phyloP scores from a whole-genome alignment of 1,140 invertebrate species.

The Brachionus rubens region DNA sequence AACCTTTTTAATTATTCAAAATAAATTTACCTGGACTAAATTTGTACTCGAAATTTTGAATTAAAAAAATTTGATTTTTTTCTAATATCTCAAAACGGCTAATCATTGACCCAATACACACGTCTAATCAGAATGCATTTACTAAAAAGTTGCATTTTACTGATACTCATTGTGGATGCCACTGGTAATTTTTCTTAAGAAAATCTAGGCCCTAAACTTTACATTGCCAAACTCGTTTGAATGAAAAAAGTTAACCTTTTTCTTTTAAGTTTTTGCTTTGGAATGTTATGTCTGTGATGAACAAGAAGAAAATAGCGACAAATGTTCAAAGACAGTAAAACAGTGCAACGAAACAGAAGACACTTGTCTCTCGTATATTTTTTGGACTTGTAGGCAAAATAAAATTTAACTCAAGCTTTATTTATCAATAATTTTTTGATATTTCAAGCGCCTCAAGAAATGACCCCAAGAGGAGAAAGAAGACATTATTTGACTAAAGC shows the following conservation, averaged over 20 bases:
- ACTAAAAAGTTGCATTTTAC: background rate
- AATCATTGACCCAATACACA: too few relatives aligned
- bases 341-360: conserved; percentile 82
- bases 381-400: conserved; percentile 52
- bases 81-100: background rate
- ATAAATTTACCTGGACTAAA: conserved; percentile 21
- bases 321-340: conserved; percentile 85
- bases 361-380: conserved; percentile 66
- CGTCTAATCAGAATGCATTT: background rate
- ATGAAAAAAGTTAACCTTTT: background rate
- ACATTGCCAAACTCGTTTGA: too few relatives aligned
- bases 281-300: conserved; percentile 91
- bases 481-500: conserved; percentile 89
- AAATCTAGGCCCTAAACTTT: too few relatives aligned
- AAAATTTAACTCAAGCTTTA: background rate
- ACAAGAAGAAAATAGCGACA: conserved; percentile 86
- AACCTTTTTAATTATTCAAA: conserved; percentile 33
- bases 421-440: background rate
- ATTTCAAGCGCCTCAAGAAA: conserved; percentile 36
- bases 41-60: background rate
- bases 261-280: conserved; percentile 57
- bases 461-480: conserved; percentile 84
- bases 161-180: background rate
- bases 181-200: background rate
- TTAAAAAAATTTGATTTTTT: background rate